These are phyloP conservation scores for Drosophila leonis DNA, from an alignment of 2,888 invertebrate species.

Conservation along the genomic window DNA sequence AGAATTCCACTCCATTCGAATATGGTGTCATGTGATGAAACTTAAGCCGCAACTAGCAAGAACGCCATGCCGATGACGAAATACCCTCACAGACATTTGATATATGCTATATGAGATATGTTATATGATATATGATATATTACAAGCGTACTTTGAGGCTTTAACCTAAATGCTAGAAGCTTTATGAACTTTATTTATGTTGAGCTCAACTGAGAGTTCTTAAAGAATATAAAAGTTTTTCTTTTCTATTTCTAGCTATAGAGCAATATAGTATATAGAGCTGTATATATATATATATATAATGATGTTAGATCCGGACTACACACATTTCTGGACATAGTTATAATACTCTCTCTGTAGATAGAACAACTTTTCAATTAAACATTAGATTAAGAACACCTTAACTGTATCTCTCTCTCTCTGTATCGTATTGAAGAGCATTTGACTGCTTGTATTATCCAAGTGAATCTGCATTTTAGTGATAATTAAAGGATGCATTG, in stretches of 20 bases:
- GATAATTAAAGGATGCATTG: no score
- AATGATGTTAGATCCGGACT: no score
- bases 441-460: no score
- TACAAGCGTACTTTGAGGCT: not conserved
- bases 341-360: no score
- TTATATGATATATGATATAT: not conserved
- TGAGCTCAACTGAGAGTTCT: not conserved
- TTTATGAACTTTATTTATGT: not conserved
- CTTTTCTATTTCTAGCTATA: not conserved
- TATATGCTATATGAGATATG: not conserved
- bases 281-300: no score
- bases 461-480: no score
- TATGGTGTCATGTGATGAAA: conserved; percentile 9
- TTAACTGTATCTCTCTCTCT: no score
- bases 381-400: no score
- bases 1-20: not conserved
- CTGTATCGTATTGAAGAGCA: no score
- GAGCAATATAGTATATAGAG: not conserved
- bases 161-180: not conserved
- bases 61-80: not conserved
- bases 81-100: not conserved
- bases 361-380: no score
- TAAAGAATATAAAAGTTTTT: not conserved
- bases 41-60: not conserved
- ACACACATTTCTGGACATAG: no score